Evolutionary conservation across 2,888 invertebrate species (phyloP), one percentile per base, ranked within the genome.

Genomic region (Bursaphelenchus okinawaensis): DNA sequence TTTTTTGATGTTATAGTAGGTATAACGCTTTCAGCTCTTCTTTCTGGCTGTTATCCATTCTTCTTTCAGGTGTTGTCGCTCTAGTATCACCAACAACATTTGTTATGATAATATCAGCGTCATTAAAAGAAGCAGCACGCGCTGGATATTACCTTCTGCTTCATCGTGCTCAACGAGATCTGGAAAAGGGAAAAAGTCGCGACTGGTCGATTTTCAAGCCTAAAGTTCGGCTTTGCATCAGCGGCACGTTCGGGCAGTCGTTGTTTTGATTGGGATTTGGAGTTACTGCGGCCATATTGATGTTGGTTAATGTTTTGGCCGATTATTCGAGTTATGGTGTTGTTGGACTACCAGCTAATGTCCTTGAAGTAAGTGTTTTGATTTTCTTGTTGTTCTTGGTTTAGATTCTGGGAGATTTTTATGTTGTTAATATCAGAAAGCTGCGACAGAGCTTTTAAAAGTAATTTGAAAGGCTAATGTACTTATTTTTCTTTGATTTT

Each of bases 231-330:
- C 76, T 92, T 93, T n/a, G n/a, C n/a, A n/a, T n/a, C n/a, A n/a
- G 78, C 91, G 92, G 82, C 89, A 93, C 76, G 90, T 93, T 75
- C 87, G 95, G 83, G 92, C 95, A 0, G 93, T 94, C 85, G 87
- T 96, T 1, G n/a, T 92, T 93, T 50, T 98, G 98, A 0, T 86
- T 98, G 40, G 98, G 98, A 1, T 96, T 93, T 86, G 98, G 98
- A 52, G 87, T 91, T 1, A 93, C 95, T 86, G 92, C 93, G 83
- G 95, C 94, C 57, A 90, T 92, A 40, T 98, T 98, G 85, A 91
- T 94, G 0, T 85, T 95, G 66, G 88, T 93, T 26, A 98, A 98
- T 86, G 91, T 96, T 0, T 85, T 96, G 56, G 94, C 95, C 22
- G 96, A 94, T 84, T 89, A 93, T 68, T 89, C 90, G 28, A 95